phyloP scores from a whole-genome alignment of 1,140 invertebrate genomes.

The Leptoteleia sp. region DNA sequence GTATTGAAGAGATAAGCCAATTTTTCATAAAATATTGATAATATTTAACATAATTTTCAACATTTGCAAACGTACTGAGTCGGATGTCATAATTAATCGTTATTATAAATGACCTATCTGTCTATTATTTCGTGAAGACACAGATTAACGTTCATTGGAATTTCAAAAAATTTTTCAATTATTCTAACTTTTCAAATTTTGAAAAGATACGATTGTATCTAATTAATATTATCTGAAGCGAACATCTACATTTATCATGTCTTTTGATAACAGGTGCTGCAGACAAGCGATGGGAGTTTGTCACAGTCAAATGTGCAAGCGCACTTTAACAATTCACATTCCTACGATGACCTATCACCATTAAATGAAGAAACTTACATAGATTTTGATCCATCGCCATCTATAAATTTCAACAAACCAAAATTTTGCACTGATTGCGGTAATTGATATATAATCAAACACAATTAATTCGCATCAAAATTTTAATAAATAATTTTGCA shows the following conservation, averaged over 20 bases:
- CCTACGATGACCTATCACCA: constrained; percentile 35
- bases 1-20: constrained; percentile 10
- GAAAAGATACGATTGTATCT: too few species aligned
- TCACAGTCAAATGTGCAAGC: constrained; percentile 64
- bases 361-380: constrained; percentile 70
- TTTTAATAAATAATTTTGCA: too few species aligned
- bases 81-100: not conserved
- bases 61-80: not conserved
- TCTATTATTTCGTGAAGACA: not conserved
- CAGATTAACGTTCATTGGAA: too few species aligned
- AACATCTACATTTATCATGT: constrained; percentile 14
- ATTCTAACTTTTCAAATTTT: too few species aligned
- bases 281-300: constrained; percentile 56
- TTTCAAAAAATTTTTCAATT: too few species aligned
- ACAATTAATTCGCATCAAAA: not conserved
- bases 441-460: constrained; percentile 63
- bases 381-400: constrained; percentile 68
- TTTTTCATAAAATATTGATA: constrained; percentile 22
- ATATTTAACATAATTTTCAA: constrained; percentile 1
- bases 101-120: not conserved
- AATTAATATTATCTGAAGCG: not conserved
- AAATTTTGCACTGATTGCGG: constrained; percentile 75
- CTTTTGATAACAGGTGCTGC: constrained; percentile 47
- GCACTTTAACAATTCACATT: constrained; percentile 68
- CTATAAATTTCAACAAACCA: constrained; percentile 63